phyloP scores from a whole-genome alignment of 2,888 invertebrate species.

The Acrobasis suavella region DNA sequence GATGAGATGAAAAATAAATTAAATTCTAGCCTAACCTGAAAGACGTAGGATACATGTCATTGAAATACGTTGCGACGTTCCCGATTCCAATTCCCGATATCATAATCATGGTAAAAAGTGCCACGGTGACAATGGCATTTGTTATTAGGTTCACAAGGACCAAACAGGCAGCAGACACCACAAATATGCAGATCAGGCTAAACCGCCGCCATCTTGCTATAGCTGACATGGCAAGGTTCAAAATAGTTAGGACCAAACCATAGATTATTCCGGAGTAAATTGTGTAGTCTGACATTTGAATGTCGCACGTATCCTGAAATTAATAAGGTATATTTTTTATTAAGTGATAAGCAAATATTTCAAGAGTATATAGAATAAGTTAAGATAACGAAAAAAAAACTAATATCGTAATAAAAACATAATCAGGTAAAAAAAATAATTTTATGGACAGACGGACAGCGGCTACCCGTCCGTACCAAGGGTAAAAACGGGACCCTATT shows the following conservation, averaged over 20 bases:
- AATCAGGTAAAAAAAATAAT: too few species aligned
- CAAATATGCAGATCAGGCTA: slow-evolving; percentile 4
- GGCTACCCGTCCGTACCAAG: too few species aligned
- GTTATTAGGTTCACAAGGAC: slow-evolving; percentile 7
- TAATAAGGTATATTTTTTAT: not conserved
- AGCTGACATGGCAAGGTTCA: slow-evolving; percentile 6
- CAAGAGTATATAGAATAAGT: too few species aligned
- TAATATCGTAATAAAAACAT: too few species aligned
- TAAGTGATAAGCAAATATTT: too few species aligned
- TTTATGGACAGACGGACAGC: too few species aligned
- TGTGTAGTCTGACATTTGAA: slow-evolving; percentile 5
- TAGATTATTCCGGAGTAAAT: slow-evolving; percentile 17
- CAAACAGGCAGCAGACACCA: slow-evolving; percentile 4
- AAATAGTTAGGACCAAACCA: slow-evolving; percentile 3
- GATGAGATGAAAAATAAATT: not conserved
- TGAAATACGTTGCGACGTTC: slow-evolving; percentile 38
- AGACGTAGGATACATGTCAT: slow-evolving; percentile 44
- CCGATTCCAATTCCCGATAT: slow-evolving; percentile 37
- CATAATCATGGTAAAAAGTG: slow-evolving; percentile 38
- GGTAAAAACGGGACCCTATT: too few species aligned
- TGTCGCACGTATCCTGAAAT: slow-evolving; percentile 13
- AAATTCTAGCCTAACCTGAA: slow-evolving; percentile 12
- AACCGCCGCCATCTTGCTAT: slow-evolving; percentile 8
- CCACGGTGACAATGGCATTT: slow-evolving; percentile 1
- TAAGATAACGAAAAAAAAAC: too few species aligned